Base-by-base conservation (phyloP, 2,888 invertebrate species). In the Atrina japonica region DNA sequence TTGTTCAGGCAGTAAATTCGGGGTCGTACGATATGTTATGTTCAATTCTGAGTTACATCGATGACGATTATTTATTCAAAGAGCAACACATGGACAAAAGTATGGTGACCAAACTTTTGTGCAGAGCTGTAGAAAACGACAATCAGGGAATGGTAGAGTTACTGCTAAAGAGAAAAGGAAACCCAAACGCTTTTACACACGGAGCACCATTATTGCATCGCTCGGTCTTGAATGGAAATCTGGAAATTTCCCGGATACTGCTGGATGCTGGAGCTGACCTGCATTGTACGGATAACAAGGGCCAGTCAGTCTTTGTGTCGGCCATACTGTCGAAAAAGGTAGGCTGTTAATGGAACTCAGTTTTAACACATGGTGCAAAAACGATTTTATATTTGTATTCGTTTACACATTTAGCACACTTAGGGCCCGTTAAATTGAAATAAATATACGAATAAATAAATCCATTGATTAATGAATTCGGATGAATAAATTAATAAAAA, bases 151-250 rank as follows among this genome's bases (percentile, higher is more conserved):
- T 73, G 1, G 73, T 77, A 7, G 52, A 68, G 7, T 29, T 60
- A 25, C 47, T 78, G 9, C 30, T 70, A 11, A 16, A 66, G 16
- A 59, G 64, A 41, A 77, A 78, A 21, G 81, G 74, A 0, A 71
- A 78, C 43, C 64, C 70, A 16, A 73, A 77, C 58, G 50, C 35
- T 2, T 52, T n/a, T 3, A 72, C 55, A 16, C 68, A 76, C 11
- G 81, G 81, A 14, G 76, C 69, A 55, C 79, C 78, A 6, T 29
- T 81, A 30, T 29, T 81, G 7, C 81, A 81, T 50, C 16, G 66
- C 1, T 75, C 81, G 14, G 61, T 77, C 11, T 35, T 45, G 23
- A 41, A 40, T 9, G 81, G 79, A 11, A 47, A 74, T 56, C 11
- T 58, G 25, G 63, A 71, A 23, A 55, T 79, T 1, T 73, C 70